phyloP scores from a whole-genome alignment of 2,888 invertebrate species.

The Thecocarcelia acutangulata region DNA sequence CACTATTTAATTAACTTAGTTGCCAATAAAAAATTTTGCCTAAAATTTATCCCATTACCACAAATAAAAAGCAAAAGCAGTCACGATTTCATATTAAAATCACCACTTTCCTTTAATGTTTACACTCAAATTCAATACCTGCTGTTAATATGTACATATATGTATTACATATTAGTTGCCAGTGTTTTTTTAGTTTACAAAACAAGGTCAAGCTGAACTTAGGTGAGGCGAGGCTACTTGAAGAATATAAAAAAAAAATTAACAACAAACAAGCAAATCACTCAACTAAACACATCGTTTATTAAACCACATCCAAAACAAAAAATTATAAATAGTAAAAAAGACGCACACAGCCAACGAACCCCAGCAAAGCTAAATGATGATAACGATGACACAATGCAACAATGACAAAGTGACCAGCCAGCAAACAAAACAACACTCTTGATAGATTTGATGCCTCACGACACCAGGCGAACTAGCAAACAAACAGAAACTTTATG shows the following conservation, averaged over 20 bases:
- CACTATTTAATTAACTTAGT: too few relatives aligned
- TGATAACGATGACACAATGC: conserved; percentile 60
- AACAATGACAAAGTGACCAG: conserved; percentile 55
- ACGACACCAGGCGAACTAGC: neutral
- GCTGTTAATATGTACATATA: too few relatives aligned
- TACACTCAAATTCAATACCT: neutral
- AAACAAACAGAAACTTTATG: conserved; percentile 3
- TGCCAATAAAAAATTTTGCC: too few relatives aligned
- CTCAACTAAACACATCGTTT: neutral
- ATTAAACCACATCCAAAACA: neutral
- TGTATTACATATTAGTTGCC: neutral
- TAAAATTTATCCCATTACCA: too few relatives aligned
- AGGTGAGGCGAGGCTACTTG: conserved; percentile 44
- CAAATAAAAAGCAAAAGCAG: conserved; percentile 10
- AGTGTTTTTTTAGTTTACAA: conserved; percentile 23
- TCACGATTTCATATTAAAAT: conserved; percentile 5
- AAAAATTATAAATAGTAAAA: neutral
- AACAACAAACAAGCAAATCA: conserved; percentile 5
- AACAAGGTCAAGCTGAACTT: conserved; percentile 46
- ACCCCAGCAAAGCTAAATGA: conserved; percentile 34
- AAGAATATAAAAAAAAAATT: conserved; percentile 8
- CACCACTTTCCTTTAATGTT: neutral
- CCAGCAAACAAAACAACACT: conserved; percentile 26
- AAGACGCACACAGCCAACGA: conserved; percentile 20
- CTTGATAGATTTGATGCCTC: conserved; percentile 2